Percentiles rank a stretch among this genome's conserved stretches.
Evolutionary conservation across 2,797 vertebrate species (phyloP).

Genomic region (Tiaroga cobitis): DNA sequence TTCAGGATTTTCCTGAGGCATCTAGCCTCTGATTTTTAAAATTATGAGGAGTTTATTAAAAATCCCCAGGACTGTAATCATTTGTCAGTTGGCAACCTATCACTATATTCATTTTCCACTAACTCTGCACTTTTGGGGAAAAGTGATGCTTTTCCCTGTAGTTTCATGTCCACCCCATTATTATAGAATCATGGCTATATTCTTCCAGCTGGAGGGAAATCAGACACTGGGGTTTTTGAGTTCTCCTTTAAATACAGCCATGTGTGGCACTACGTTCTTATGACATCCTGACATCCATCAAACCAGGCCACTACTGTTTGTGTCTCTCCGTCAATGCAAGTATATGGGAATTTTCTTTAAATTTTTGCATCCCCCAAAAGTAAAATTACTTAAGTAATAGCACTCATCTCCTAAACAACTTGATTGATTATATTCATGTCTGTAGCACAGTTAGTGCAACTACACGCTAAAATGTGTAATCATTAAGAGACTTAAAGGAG

Average conservation of each 20-base stretch:
- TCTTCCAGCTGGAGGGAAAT: slow-evolving; percentile 74
- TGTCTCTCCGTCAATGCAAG: not conserved
- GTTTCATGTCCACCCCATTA: slow-evolving; percentile 77
- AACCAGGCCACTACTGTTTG: slow-evolving; percentile 1
- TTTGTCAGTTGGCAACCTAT: slow-evolving; percentile 75
- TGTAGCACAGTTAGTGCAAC: too few species aligned
- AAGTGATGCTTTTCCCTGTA: slow-evolving; percentile 69
- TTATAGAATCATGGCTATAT: slow-evolving; percentile 72
- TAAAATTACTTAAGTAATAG: not conserved
- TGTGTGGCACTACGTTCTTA: slow-evolving; percentile 53
- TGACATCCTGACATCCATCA: slow-evolving; percentile 12
- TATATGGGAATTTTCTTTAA: not conserved
- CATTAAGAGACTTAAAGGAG: not conserved
- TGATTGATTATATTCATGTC: not conserved
- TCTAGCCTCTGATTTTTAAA: slow-evolving; percentile 46
- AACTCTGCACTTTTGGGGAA: slow-evolving; percentile 72
- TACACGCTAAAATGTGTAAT: too few species aligned
- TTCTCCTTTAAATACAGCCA: slow-evolving; percentile 65
- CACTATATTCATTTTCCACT: slow-evolving; percentile 74
- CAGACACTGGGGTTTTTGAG: slow-evolving; percentile 64
- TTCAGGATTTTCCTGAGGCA: slow-evolving; percentile 6
- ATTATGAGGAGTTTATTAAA: slow-evolving; percentile 73
- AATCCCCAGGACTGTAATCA: slow-evolving; percentile 74
- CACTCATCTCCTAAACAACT: not conserved
- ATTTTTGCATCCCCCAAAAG: not conserved